phyloP scores from a whole-genome alignment of 2,113 vertebrate genomes.

The Smithornis capensis region DNA sequence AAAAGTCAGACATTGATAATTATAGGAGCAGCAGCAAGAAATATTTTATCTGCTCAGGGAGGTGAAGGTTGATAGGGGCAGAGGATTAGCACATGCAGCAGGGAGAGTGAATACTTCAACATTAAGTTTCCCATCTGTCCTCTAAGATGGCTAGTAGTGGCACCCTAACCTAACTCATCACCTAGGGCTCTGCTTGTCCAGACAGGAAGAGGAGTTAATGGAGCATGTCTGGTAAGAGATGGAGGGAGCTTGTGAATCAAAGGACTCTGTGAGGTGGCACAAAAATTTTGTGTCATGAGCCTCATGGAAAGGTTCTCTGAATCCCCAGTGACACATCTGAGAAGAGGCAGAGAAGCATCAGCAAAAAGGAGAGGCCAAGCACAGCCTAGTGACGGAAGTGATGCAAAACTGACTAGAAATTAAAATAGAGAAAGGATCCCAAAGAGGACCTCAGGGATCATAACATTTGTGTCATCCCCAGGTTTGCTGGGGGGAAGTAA shows the following conservation, averaged over 20 bases:
- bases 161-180: neutral
- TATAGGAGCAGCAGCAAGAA: neutral
- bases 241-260: neutral
- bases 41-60: neutral
- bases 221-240: neutral
- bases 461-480: neutral
- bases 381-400: neutral
- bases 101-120: neutral
- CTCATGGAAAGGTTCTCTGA: neutral
- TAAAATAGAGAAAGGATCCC: neutral
- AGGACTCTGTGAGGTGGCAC: neutral
- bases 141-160: neutral
- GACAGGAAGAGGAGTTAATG: neutral
- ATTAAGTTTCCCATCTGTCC: neutral
- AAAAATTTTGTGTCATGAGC: neutral
- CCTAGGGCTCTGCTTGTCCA: neutral
- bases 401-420: neutral
- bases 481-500: neutral
- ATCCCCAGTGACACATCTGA: neutral
- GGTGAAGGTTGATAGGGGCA: neutral
- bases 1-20: slow-evolving; percentile 23
- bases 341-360: neutral
- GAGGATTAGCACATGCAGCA: neutral
- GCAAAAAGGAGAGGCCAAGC: neutral
- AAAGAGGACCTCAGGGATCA: neutral